These are phyloP conservation scores for Onychostruthus taczanowskii DNA, from an alignment of 2,113 vertebrate species.

Conservation along the genomic window DNA sequence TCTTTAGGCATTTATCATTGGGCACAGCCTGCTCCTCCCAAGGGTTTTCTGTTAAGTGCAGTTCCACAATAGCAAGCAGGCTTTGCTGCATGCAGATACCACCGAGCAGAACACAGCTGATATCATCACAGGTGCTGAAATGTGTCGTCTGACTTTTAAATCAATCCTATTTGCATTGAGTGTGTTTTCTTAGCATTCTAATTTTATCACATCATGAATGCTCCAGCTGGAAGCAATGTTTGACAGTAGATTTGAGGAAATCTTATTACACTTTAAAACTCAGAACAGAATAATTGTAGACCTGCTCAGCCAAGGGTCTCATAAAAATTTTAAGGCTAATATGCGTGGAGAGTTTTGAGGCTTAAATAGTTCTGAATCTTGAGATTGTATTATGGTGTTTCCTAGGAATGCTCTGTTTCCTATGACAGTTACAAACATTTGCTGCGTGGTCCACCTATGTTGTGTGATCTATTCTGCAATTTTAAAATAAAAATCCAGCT, in stretches of 20 bases:
- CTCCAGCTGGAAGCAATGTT: slow-evolving; percentile 62
- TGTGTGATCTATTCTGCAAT: background rate
- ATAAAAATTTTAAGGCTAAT: slow-evolving; percentile 18
- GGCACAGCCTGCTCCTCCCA: background rate
- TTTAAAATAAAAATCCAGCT: background rate
- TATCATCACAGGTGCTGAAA: slow-evolving; percentile 41
- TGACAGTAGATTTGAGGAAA: slow-evolving; percentile 56
- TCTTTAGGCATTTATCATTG: background rate
- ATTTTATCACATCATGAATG: slow-evolving; percentile 60
- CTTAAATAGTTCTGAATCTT: background rate
- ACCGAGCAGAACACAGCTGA: slow-evolving; percentile 14
- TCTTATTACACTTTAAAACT: slow-evolving; percentile 63
- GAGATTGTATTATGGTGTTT: background rate
- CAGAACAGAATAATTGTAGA: slow-evolving; percentile 13
- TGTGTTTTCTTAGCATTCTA: slow-evolving; percentile 65
- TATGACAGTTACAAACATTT: background rate
- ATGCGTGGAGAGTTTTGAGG: background rate
- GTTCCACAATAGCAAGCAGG: background rate
- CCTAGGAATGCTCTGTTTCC: background rate
- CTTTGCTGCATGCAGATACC: background rate
- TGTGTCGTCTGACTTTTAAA: slow-evolving; percentile 66
- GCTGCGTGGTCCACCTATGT: background rate
- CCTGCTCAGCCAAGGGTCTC: background rate
- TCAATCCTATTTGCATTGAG: slow-evolving; percentile 39
- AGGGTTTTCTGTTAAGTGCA: background rate